phyloP scores from a whole-genome alignment of 1,140 invertebrate species.

The Drosophila navojoa region DNA sequence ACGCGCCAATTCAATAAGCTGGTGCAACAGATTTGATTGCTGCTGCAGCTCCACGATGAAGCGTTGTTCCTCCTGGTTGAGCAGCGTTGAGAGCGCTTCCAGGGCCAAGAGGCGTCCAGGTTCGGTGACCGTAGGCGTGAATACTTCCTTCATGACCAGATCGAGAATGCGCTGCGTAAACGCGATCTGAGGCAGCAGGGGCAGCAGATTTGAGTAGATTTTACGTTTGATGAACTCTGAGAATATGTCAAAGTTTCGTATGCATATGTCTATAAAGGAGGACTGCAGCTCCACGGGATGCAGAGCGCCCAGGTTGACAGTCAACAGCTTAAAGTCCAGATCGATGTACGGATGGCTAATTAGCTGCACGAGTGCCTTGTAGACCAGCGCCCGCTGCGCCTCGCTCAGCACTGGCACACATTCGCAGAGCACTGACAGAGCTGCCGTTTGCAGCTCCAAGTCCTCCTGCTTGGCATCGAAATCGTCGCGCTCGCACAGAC shows the following conservation, averaged over 20 bases:
- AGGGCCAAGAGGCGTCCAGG: slow-evolving; percentile 56
- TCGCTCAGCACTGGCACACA: slow-evolving; percentile 62
- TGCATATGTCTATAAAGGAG: slow-evolving; percentile 66
- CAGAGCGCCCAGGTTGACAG: slow-evolving; percentile 58
- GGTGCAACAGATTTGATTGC: slow-evolving; percentile 65
- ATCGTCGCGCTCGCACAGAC: slow-evolving; percentile 48
- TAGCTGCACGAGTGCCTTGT: slow-evolving; percentile 67
- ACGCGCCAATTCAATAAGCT: slow-evolving; percentile 65
- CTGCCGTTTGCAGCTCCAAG: slow-evolving; percentile 65
- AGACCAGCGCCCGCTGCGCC: slow-evolving; percentile 67
- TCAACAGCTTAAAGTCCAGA: slow-evolving; percentile 61
- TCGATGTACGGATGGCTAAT: slow-evolving; percentile 68
- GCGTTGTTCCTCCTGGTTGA: slow-evolving; percentile 56
- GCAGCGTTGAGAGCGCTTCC: slow-evolving; percentile 62
- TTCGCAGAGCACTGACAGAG: slow-evolving; percentile 60
- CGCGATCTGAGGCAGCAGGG: slow-evolving; percentile 66
- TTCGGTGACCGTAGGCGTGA: slow-evolving; percentile 30
- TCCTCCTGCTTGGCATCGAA: slow-evolving; percentile 47
- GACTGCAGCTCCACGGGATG: slow-evolving; percentile 75
- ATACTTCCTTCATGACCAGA: slow-evolving; percentile 62
- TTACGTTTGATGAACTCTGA: slow-evolving; percentile 72
- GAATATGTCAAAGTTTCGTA: slow-evolving; percentile 70
- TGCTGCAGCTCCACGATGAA: slow-evolving; percentile 72
- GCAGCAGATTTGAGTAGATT: slow-evolving; percentile 67
- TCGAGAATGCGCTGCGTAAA: slow-evolving; percentile 74